Base-by-base conservation (phyloP, 2,113 vertebrate species). In the Centropus unirufus region DNA sequence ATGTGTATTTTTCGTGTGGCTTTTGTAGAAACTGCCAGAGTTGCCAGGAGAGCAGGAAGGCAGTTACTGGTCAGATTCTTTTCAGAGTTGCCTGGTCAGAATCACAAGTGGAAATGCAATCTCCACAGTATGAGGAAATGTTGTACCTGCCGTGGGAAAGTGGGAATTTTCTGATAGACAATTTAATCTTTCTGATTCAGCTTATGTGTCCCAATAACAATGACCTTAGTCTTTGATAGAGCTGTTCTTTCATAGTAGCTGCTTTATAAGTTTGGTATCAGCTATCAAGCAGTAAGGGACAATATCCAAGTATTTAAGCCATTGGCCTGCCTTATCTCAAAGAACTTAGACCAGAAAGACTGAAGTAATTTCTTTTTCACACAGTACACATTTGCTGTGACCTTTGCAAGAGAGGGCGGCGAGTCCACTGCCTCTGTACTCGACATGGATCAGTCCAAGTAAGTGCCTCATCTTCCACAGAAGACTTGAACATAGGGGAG, bases 191-290 rank as follows among this genome's bases (percentile, higher is more conserved):
- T 88, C 49, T 12, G 29, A 7, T 55, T 66, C 1, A 1, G 15
- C 22, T 67, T 49, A 7, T 3, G 0, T 67, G 36, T 59, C 77
- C 44, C 64, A 32, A 27, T 26, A 39, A 49, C 46, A 55, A n/a
- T 12, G 24, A 83, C 46, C 32, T 14, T 24, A 44, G 19, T 61
- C 34, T 72, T 87, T 57, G 24, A 9, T 10, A 23, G 36, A 62
- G 14, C 63, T 54, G 0, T 39, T 83, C 19, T 9, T 78, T 51
- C 5, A 1, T 46, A 59, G 9, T 19, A 34, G 20, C 16, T 29
- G 34, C 20, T 51, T 21, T 52, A 2, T 4, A 36, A 23, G 22
- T 86, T 80, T 13, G 21, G 12, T 87, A 21, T 58, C 0, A 0
- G 14, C 11, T 46, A 0, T 32, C 5, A 34, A 63, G 44, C 69